Base-by-base conservation (phyloP, 2,113 vertebrate genomes). In the Ciconia boyciana region DNA sequence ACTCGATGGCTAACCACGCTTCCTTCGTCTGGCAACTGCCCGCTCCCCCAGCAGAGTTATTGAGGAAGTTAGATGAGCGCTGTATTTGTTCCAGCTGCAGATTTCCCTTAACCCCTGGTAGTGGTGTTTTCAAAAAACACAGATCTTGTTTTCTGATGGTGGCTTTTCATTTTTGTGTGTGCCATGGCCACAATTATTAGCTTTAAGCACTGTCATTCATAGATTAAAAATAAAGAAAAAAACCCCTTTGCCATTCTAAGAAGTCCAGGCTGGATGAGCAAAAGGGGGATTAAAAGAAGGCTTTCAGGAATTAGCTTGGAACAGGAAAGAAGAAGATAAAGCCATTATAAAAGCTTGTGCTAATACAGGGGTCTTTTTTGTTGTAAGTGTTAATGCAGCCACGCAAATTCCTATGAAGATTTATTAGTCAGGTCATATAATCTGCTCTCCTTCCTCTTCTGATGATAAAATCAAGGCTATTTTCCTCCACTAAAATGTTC, bases 71-170 rank as follows among this genome's bases (percentile, higher is more conserved):
- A 77, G 93, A 97, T 0, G 83, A 96, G 82, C 41, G 8, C 66
- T 96, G 81, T 94, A 97, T 97, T 98, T 97, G 96, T 95, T 97
- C 95, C 97, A 97, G 97, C 97, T 97, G 97, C 88, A 95, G 54
- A 95, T 97, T 97, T 98, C 98, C 97, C 94, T 98, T 97, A 97
- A 97, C 97, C 89, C 93, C 95, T 98, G 39, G 69, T 20, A 91
- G 92, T 48, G 85, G 51, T 26, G 65, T 68, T 91, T 89, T 72
- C 28, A 69, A 58, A 62, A 92, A 81, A 44, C n/a, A 69, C 12
- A 48, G 20, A 61, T 39, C 65, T 83, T 41, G 19, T 85, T 94
- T 96, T 86, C 70, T 22, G 72, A n/a, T 12, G 52, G 69, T 26
- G 36, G 88, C 83, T 93, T 96, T 90, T 94, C 51, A 34, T 83